Evolutionary conservation across 2,113 vertebrate species (phyloP), one percentile per base, ranked within the genome.

Genomic region (Ptychochromis oligacanthus): DNA sequence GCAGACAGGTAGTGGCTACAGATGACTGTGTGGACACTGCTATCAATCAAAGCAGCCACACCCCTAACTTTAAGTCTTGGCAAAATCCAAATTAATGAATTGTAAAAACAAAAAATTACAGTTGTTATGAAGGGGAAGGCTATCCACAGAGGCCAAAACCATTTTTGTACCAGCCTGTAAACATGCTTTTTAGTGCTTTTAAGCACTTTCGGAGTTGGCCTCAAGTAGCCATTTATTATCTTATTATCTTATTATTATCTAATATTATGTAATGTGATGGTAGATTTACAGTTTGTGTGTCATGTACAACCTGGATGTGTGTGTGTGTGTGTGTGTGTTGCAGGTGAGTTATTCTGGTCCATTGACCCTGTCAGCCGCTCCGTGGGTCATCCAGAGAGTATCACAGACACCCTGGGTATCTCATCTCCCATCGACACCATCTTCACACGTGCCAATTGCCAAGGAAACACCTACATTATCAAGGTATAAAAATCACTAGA

Each of bases 401-500:
- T 99, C 88, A 94, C 36, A 8, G 96, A 96, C 0, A 95, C 94
- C 34, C 97, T 97, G 94, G 97, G 97, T 18, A 92, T 99, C 78
- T 93, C 97, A 0, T 97, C 97, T 0, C 97, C 97, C 52, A 97
- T 99, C 1, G 96, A 98, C 14, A 93, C 97, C 0, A 96, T 96
- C 75, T 98, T 99, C 93, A 98, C 98, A 24, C 95, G 98, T 83
- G 96, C 96, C 82, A 97, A 97, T 93, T 99, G 98, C 83, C 95
- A 96, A 20, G 96, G 95, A 31, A 96, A 97, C 87, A 98, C 95
- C 49, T 98, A 97, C 93, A 96, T 99, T 88, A 94, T 98, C 87
- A 99, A 98, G 97, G 98, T 98, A 93, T 6, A 18, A 9, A 46
- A 59, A 70, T 20, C 1, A 1, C n/a, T 18, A 46, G 20, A n/a